Evolutionary conservation across 2,888 invertebrate species (phyloP).

Genomic region (Metalampra italica): DNA sequence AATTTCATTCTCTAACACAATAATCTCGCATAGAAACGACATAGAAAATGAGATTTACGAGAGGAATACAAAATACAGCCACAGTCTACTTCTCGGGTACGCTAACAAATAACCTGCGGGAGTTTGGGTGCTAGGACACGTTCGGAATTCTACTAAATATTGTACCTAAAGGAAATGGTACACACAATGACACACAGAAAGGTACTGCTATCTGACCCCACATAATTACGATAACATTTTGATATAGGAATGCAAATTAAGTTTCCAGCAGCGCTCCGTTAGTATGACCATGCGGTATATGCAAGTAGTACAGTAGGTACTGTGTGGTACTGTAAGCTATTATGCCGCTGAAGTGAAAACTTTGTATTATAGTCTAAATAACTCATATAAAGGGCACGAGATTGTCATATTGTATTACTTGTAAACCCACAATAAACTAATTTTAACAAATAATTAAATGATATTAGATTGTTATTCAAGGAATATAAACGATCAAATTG

Average conservation of each 20-base stretch:
- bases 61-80: conserved; percentile 13
- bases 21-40: conserved; percentile 6
- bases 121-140: no score
- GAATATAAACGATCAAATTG: no score
- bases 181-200: no score
- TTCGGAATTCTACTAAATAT: conserved; percentile 17
- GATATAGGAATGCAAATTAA: conserved; percentile 50
- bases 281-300: conserved; percentile 3
- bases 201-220: conserved; percentile 32
- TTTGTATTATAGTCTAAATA: no score
- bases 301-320: neutral
- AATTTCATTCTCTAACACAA: neutral
- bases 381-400: no score
- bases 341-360: no score
- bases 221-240: conserved; percentile 48
- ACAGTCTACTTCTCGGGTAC: conserved; percentile 17
- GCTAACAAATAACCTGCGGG: conserved; percentile 16
- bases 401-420: no score
- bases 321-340: no score
- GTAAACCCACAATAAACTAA: no score
- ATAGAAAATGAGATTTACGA: conserved; percentile 11
- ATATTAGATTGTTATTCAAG: no score
- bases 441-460: no score
- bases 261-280: conserved; percentile 20
- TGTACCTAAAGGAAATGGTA: no score